phyloP scores from a whole-genome alignment of 2,113 vertebrate genomes.

The Cacatua alba region DNA sequence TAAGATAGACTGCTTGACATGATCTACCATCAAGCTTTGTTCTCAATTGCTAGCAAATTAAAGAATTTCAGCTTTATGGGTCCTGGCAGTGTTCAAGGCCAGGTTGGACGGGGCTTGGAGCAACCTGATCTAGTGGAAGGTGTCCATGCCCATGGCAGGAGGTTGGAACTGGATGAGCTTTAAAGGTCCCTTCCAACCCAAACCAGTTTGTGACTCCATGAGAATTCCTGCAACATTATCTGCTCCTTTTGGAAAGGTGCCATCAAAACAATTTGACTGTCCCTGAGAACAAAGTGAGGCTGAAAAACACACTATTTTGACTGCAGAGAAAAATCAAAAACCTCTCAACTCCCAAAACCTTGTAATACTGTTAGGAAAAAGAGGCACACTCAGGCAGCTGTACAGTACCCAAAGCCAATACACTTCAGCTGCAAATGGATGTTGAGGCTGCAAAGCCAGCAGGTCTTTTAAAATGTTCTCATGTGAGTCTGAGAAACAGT shows the following conservation, averaged over 20 bases:
- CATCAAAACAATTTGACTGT: neutral
- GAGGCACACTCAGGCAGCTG: neutral
- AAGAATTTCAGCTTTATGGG: neutral
- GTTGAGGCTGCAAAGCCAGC: neutral
- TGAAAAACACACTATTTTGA: constrained; percentile 7
- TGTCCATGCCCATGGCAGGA: neutral
- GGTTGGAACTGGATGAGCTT: neutral
- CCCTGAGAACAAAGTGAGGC: neutral
- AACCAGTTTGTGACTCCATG: neutral
- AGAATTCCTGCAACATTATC: neutral
- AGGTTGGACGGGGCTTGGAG: neutral
- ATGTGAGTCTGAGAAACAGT: neutral
- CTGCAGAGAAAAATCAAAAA: rapidly evolving
- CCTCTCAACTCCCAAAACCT: neutral
- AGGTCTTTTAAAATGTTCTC: neutral
- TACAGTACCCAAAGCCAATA: neutral
- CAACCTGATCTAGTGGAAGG: neutral
- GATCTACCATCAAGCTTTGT: neutral
- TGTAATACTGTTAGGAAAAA: neutral
- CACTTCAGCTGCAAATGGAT: neutral
- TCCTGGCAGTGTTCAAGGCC: neutral
- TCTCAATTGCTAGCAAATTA: neutral
- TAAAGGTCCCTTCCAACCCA: neutral
- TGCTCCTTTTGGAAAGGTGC: neutral
- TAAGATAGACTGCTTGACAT: neutral